Evolutionary conservation across 2,797 vertebrate species (phyloP), one percentile per base, ranked within the genome.

Genomic region (Presbytis comata): DNA sequence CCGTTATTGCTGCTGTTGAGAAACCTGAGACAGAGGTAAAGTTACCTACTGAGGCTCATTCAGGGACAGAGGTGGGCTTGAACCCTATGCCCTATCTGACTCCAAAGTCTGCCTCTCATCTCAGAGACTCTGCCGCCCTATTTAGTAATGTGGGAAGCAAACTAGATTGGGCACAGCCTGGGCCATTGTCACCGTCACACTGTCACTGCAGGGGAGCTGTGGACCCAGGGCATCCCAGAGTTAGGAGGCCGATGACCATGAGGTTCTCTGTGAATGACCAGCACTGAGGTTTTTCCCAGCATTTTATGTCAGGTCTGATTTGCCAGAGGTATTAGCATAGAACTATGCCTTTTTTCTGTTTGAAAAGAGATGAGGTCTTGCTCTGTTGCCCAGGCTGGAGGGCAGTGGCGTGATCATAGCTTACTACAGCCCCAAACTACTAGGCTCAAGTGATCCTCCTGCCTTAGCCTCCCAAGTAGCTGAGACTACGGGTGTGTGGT

Each of bases 101-200:
- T 78, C 28, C 12, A 17, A 3, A 70, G n/a, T 16, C 28, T 3
- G 0, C 78, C 59, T 70, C 67, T 19, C 53, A 46, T 44, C 53
- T 76, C 50, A 4, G 59, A 80, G 59, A 53, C 72, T 3, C 8
- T 3, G 64, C 14, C 0, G 5, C 50, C 50, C 93, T 72, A 21
- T 70, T 21, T 9, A 44, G 72, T 2, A n/a, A 75, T 4, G 16
- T 16, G 44, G 75, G 50, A 48, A 14, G 39, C 6, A 19, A 44
- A 26, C 5, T 24, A n/a, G 21, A 13, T 0, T 0, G 48, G 44
- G 48, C 5, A 0, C 8, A 3, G 36, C 50, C 79, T 21, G 26
- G 92, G 61, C 26, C 41, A 10, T 1, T 19, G 59, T 26, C 59
- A 21, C 4, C 11, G 79, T 55, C 30, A 14, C 26, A 2, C 1